Percentiles rank a stretch among this genome's conserved stretches.
These are phyloP conservation scores for Saccostrea cuccullata DNA, from an alignment of 1,140 invertebrate genomes.

Conservation along the genomic window DNA sequence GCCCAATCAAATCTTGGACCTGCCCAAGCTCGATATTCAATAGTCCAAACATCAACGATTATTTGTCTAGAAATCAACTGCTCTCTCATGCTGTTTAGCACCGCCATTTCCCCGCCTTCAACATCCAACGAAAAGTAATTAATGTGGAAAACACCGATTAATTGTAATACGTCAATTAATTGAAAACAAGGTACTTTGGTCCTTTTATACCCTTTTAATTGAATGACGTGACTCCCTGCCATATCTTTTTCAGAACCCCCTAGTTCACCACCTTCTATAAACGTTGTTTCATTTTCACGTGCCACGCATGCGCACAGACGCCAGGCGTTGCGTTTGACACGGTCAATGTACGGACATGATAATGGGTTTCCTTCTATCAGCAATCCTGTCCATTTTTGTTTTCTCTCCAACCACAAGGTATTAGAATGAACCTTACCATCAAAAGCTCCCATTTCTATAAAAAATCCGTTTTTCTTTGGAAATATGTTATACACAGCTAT, in stretches of 20 bases:
- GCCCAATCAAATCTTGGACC: background rate
- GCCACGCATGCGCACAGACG: background rate
- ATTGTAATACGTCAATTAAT: background rate
- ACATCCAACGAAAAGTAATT: conserved; percentile 20
- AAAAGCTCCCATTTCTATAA: no score
- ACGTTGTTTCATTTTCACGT: background rate
- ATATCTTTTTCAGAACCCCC: conserved; percentile 5
- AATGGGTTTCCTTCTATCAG: background rate
- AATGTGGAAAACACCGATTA: no score
- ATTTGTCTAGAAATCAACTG: background rate
- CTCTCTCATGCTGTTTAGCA: conserved; percentile 8
- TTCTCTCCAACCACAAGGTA: no score
- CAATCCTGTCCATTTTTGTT: no score
- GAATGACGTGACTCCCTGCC: background rate
- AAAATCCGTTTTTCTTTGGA: no score
- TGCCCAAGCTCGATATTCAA: conserved; percentile 18
- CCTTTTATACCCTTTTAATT: background rate
- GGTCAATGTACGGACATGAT: background rate
- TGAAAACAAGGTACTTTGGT: background rate
- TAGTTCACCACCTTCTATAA: background rate
- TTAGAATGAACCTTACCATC: no score
- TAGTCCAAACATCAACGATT: background rate
- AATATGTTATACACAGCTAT: no score
- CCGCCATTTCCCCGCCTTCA: background rate
- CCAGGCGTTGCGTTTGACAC: background rate